Conservation (phyloP, 2,797 vertebrate genomes). For the Acanthopagrus latus region DNA sequence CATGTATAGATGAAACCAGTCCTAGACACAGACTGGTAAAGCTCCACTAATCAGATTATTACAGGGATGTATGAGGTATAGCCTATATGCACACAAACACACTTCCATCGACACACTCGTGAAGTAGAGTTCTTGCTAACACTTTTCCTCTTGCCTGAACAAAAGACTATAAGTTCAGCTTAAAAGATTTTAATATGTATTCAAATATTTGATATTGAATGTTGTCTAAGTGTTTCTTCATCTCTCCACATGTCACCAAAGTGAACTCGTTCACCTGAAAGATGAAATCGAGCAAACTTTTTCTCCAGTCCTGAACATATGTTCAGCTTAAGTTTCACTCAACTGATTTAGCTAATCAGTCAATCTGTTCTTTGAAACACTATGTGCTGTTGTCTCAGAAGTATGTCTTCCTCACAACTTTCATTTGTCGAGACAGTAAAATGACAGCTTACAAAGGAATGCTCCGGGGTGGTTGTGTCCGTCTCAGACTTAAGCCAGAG, state of each 20-base stretch:
- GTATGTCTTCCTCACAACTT: slow-evolving; percentile 32
- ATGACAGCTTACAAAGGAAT: slow-evolving; percentile 57
- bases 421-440: slow-evolving; percentile 22
- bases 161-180: slow-evolving; percentile 19
- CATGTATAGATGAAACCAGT: slow-evolving; percentile 80
- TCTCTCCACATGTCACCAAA: no score
- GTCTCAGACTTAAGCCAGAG: slow-evolving; percentile 60
- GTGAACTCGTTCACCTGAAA: not conserved
- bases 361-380: slow-evolving; percentile 46
- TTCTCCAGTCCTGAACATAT: slow-evolving; percentile 29
- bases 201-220: slow-evolving; percentile 22
- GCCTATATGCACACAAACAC: slow-evolving; percentile 33
- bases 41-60: slow-evolving; percentile 83
- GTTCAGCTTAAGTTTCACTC: slow-evolving; percentile 41
- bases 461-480: slow-evolving; percentile 65
- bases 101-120: slow-evolving; percentile 39
- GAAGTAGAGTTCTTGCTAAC: slow-evolving; percentile 25
- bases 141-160: slow-evolving; percentile 33
- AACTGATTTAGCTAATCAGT: slow-evolving; percentile 42
- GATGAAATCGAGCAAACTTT: slow-evolving; percentile 14
- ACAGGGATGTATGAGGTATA: slow-evolving; percentile 62
- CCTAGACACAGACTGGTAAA: slow-evolving; percentile 79
- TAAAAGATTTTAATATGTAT: slow-evolving; percentile 30
- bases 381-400: slow-evolving; percentile 4
- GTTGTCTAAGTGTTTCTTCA: slow-evolving; percentile 25